Conservation (phyloP, 1,140 invertebrate species). For the Whitmania pigra region DNA sequence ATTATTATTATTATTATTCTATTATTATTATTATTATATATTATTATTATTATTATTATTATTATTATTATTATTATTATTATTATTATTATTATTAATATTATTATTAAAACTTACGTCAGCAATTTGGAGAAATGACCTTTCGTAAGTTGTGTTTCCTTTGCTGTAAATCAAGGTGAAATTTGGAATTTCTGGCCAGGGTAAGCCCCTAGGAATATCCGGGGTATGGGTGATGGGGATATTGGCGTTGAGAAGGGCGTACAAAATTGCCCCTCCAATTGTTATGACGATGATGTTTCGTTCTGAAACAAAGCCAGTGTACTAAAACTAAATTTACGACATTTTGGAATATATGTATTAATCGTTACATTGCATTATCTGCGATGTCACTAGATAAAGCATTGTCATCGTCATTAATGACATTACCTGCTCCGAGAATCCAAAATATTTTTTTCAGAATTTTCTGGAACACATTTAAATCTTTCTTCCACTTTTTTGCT, state of each 20-base stretch:
- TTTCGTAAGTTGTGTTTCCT: background rate
- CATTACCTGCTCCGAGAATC: conserved; percentile 21
- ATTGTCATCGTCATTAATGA: too few relatives aligned
- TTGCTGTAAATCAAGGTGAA: background rate
- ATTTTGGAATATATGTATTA: too few relatives aligned
- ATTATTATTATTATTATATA: too few relatives aligned
- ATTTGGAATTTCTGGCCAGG: background rate
- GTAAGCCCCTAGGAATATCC: background rate
- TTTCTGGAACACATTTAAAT: background rate
- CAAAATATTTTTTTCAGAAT: conserved; percentile 17
- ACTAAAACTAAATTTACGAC: too few relatives aligned
- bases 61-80: too few relatives aligned
- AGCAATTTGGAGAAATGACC: background rate
- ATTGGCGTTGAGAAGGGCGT: background rate
- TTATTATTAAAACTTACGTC: background rate
- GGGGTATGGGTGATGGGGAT: conserved; percentile 7
- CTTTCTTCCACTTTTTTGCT: conserved; percentile 15
- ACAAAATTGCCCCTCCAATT: background rate
- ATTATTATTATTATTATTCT: too few relatives aligned
- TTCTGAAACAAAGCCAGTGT: background rate
- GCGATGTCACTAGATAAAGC: too few relatives aligned
- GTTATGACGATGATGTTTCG: conserved; percentile 14
- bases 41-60: too few relatives aligned
- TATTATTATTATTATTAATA: too few relatives aligned
- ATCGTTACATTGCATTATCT: too few relatives aligned